Percentiles rank a stretch among this genome's conserved stretches.
These are phyloP conservation scores for Synanthedon tipuliformis DNA, from an alignment of 2,888 invertebrate species.

Conservation along the genomic window DNA sequence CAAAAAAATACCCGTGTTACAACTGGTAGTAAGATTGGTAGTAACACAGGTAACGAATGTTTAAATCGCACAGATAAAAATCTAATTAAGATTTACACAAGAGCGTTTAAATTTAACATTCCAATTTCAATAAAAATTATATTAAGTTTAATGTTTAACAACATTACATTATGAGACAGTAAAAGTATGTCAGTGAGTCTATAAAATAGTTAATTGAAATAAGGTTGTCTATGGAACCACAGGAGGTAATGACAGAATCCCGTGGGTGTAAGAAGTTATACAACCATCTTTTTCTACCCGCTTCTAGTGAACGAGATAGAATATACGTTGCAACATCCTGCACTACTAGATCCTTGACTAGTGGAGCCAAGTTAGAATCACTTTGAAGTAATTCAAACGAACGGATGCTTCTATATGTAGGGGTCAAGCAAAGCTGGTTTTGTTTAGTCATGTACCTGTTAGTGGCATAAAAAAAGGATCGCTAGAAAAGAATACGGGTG, in stretches of 20 bases:
- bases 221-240: slow-evolving; percentile 37
- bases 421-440: background rate
- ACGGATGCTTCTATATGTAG: background rate
- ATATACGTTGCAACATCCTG: background rate
- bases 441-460: slow-evolving; percentile 27
- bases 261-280: slow-evolving; percentile 37
- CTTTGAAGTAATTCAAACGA: background rate
- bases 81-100: no score
- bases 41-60: no score
- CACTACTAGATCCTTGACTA: background rate
- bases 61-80: no score
- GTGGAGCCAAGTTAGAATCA: background rate
- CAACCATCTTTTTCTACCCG: slow-evolving; percentile 11
- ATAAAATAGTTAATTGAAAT: slow-evolving; percentile 49
- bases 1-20: no score
- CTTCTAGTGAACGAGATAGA: background rate
- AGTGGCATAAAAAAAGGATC: slow-evolving; percentile 25
- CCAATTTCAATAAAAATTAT: slow-evolving; percentile 4
- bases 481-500: slow-evolving; percentile 7
- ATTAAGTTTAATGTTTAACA: slow-evolving; percentile 1
- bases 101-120: no score
- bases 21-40: no score
- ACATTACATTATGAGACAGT: slow-evolving; percentile 1
- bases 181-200: slow-evolving; percentile 8
- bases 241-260: slow-evolving; percentile 26